These are phyloP conservation scores for Tapirus indicus DNA, from an alignment of 2,797 vertebrate genomes.

Conservation along the genomic window DNA sequence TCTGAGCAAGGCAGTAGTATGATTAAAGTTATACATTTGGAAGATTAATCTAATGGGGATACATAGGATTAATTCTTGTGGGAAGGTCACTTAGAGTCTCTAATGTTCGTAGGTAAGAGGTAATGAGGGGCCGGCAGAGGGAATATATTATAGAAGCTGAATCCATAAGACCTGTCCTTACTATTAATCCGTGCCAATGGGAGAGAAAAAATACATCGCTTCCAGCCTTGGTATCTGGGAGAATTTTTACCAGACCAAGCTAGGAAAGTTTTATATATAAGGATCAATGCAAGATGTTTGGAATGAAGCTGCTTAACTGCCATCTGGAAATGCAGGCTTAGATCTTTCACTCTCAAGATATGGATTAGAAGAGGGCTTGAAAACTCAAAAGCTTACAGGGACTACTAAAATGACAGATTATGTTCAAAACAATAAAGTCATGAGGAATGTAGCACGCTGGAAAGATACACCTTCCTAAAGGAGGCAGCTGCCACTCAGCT, in stretches of 20 bases:
- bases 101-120: background rate
- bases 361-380: background rate
- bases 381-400: background rate
- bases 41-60: background rate
- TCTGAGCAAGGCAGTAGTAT: background rate
- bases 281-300: background rate
- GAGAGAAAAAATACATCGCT: background rate
- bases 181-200: background rate
- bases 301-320: background rate
- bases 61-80: background rate
- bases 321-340: background rate
- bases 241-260: background rate
- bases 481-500: background rate
- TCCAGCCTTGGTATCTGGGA: background rate
- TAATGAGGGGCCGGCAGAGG: background rate
- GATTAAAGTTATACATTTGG: background rate
- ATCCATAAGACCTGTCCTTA: background rate
- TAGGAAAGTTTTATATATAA: conserved; percentile 31
- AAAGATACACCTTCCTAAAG: background rate
- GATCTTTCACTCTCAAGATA: background rate
- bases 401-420: background rate
- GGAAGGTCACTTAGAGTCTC: background rate
- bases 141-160: background rate
- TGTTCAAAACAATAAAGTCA: background rate
- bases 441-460: background rate